phyloP scores from a whole-genome alignment of 2,797 vertebrate genomes.

The Gallirallus australis region DNA sequence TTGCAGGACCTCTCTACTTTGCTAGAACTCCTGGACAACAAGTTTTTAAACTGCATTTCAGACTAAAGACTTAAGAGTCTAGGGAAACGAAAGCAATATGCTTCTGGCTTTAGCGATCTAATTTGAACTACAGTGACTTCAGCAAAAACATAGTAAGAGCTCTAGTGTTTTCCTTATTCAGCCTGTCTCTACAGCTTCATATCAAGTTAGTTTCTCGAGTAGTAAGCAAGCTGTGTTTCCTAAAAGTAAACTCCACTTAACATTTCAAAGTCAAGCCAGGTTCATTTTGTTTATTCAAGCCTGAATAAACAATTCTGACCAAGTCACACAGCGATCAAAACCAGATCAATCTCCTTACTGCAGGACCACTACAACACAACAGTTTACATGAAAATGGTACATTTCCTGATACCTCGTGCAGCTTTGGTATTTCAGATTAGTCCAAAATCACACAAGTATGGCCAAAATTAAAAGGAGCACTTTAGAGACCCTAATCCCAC shows the following conservation, averaged over 20 bases:
- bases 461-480: not conserved
- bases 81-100: not conserved
- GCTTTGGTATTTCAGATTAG: not conserved
- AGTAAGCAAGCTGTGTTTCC: not conserved
- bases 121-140: not conserved
- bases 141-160: not conserved
- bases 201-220: not conserved
- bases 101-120: not conserved
- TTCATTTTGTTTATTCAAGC: not conserved
- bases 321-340: fast-evolving
- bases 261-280: not conserved
- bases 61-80: too few relatives aligned
- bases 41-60: not conserved
- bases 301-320: not conserved
- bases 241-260: not conserved
- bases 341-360: not conserved
- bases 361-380: not conserved
- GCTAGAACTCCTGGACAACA: not conserved
- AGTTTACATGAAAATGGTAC: not conserved
- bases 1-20: not conserved
- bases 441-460: not conserved
- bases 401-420: not conserved
- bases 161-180: not conserved
- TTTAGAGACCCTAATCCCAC: not conserved
- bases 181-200: not conserved